phyloP scores from a whole-genome alignment of 2,797 vertebrate genomes.

The Halcyon chelicuti region DNA sequence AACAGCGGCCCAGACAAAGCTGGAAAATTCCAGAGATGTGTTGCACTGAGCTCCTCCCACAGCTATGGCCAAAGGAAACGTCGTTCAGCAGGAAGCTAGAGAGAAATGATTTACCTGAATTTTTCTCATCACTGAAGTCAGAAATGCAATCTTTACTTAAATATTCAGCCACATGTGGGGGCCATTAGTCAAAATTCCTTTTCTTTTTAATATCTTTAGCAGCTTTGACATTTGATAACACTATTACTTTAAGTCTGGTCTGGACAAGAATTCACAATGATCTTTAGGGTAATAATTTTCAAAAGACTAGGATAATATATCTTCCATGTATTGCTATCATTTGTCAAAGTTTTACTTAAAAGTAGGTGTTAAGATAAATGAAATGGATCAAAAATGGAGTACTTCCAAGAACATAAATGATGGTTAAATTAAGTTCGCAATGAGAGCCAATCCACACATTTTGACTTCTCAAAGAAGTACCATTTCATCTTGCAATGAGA shows the following conservation, averaged over 20 bases:
- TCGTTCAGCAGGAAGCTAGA: not conserved
- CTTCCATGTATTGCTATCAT: not conserved
- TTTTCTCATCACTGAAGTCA: not conserved
- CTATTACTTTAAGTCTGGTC: constrained; percentile 6
- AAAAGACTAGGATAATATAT: not conserved
- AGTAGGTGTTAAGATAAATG: constrained; percentile 14
- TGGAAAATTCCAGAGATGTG: constrained; percentile 27
- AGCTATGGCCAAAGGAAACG: not conserved
- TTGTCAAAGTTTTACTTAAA: constrained; percentile 35
- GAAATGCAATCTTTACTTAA: not conserved
- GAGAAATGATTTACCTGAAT: not conserved
- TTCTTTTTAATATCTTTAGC: not conserved
- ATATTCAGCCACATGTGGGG: not conserved
- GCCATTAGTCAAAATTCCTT: constrained; percentile 9
- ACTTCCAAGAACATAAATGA: constrained; percentile 12
- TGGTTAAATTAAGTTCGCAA: not conserved
- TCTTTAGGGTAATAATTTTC: constrained; percentile 18
- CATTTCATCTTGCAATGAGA: not conserved
- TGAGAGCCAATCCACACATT: not conserved
- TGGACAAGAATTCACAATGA: not conserved
- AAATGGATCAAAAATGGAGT: not conserved
- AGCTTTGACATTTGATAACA: constrained; percentile 24
- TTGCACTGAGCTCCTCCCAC: not conserved
- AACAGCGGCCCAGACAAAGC: not conserved
- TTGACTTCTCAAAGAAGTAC: not conserved